Base-by-base conservation (phyloP, 2,888 invertebrate species). In the Lithodes maja region DNA sequence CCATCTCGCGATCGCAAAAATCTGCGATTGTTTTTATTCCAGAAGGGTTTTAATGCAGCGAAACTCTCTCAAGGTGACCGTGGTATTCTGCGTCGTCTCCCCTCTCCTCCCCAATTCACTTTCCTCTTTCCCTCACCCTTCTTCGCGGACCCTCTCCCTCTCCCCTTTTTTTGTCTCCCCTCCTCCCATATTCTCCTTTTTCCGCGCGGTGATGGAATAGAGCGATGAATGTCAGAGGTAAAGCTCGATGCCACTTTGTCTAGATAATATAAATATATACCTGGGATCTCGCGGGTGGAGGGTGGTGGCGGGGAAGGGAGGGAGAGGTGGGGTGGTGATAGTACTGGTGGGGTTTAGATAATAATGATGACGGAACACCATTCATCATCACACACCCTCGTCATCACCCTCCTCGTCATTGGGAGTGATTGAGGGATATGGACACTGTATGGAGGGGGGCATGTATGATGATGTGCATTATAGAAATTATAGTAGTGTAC, bases 121-220 rank as follows among this genome's bases (percentile, higher is more conserved):
- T 83, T 83, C 87, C 87, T 78, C 83, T 87, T 87, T 83, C 87
- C 87, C 83, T 78, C 69, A 68, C 87, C 87, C 83, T 87, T 87
- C 82, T 87, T 87, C 87, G 71, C 82, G 68, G 83, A 83, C 87
- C 87, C 87, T 87, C 87, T 87, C 87, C 87, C 83, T 87, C 87
- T 87, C 69, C 87, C 83, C 82, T 87, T 83, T 82, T 87, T 87
- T 83, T 83, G 53, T 74, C 83, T 83, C 83, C 87, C 87, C 83
- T 83, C 78, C 68, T 83, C 83, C 87, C 83, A 83, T 83, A 78
- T 86, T 82, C 86, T 55, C 86, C 86, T 86, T 86, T 86, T 86
- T 82, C 86, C 77, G 82, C 82, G 77, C 77, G 75, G 82, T 86
- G 86, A 86, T 86, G 82, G 86, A 86, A 86, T 77, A 86, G 82